Evolutionary conservation across 92 coral and sea anemone genomes (phyloP).

Genomic region (Porites lobata): DNA sequence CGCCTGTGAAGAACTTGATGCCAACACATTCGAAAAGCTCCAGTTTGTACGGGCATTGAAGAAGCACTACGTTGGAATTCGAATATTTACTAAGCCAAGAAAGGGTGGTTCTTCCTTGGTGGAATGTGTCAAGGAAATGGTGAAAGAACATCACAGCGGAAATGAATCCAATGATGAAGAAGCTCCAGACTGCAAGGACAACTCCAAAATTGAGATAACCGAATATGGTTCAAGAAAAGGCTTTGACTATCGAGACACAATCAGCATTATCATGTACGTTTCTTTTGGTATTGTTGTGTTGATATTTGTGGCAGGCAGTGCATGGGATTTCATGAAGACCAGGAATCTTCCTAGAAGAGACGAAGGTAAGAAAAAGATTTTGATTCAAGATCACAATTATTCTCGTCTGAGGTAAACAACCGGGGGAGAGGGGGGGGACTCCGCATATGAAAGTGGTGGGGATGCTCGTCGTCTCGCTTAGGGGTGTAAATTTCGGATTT

Average conservation of each 20-base stretch:
- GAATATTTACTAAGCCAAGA: not conserved
- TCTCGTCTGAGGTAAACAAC: too few relatives aligned
- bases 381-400: too few relatives aligned
- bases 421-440: too few relatives aligned
- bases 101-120: not conserved
- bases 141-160: not conserved
- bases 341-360: not conserved
- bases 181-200: not conserved
- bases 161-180: not conserved
- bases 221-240: not conserved
- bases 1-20: not conserved
- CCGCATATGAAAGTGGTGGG: too few relatives aligned
- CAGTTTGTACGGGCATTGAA: not conserved
- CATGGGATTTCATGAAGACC: slow-evolving; percentile 12
- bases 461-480: too few relatives aligned
- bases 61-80: not conserved
- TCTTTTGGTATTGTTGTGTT: not conserved
- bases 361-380: slow-evolving; percentile 2
- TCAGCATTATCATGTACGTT: slow-evolving; percentile 1
- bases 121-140: not conserved
- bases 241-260: not conserved
- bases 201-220: not conserved
- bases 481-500: too few relatives aligned
- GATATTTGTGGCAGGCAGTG: not conserved
- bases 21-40: not conserved